These are phyloP conservation scores for Netelia virgata DNA, from an alignment of 2,888 invertebrate genomes.

Conservation along the genomic window DNA sequence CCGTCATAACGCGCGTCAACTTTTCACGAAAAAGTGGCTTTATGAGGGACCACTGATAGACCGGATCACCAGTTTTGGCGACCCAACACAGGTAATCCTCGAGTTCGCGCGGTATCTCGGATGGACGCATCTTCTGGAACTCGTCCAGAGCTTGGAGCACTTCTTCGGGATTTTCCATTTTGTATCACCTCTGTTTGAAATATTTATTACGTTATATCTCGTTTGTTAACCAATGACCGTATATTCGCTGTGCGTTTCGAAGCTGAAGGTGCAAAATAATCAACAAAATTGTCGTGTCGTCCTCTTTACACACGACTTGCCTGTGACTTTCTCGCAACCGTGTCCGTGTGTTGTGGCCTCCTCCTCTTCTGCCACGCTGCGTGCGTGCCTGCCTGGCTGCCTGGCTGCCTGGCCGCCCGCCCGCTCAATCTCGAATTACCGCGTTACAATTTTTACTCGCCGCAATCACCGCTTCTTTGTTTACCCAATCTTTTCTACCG, in stretches of 20 bases:
- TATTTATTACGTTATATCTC: too few species aligned
- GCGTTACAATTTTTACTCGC: slow-evolving; percentile 1
- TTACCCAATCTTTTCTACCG: neutral
- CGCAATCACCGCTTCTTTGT: neutral
- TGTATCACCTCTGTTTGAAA: slow-evolving; percentile 20
- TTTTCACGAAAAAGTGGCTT: slow-evolving; percentile 96
- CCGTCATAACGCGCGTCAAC: slow-evolving; percentile 93
- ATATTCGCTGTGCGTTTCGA: neutral
- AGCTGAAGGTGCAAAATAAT: neutral
- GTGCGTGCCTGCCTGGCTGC: slow-evolving; percentile 37
- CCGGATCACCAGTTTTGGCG: slow-evolving; percentile 97
- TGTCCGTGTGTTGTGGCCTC: slow-evolving; percentile 10
- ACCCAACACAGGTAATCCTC: slow-evolving; percentile 96
- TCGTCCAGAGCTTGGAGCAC: slow-evolving; percentile 93
- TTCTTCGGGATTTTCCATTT: slow-evolving; percentile 95
- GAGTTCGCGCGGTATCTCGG: slow-evolving; percentile 94
- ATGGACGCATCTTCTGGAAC: slow-evolving; percentile 91
- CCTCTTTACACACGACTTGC: slow-evolving; percentile 13
- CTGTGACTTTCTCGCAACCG: slow-evolving; percentile 15
- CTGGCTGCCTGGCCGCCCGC: slow-evolving; percentile 39
- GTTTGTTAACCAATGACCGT: neutral
- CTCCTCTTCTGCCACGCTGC: slow-evolving; percentile 16
- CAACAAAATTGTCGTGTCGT: neutral
- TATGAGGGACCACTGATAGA: slow-evolving; percentile 96
- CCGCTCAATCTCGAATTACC: slow-evolving; percentile 51